Evolutionary conservation across 2,888 invertebrate genomes (phyloP).

Genomic region (Platypus cylindrus): DNA sequence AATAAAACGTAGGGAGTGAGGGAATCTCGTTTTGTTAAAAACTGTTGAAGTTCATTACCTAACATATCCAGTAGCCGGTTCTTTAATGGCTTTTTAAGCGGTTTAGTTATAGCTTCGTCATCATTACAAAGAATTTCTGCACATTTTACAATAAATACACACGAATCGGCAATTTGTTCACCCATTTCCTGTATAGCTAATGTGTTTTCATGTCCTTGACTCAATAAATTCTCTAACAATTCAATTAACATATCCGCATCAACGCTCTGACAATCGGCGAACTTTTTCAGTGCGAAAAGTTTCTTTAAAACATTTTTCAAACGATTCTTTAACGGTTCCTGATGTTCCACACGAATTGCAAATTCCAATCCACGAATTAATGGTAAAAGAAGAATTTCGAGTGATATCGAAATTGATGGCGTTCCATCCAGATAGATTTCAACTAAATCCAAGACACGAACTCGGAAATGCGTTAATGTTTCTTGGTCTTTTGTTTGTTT

Average conservation of each 20-base stretch:
- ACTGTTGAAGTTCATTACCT: conserved; percentile 42
- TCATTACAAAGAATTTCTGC: conserved; percentile 39
- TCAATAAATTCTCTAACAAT: conserved; percentile 44
- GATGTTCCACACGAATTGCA: conserved; percentile 54
- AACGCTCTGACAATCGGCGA: conserved; percentile 43
- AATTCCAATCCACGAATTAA: conserved; percentile 55
- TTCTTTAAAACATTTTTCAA: conserved; percentile 49
- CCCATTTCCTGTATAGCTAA: conserved; percentile 54
- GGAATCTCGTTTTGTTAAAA: conserved; percentile 51
- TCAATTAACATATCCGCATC: conserved; percentile 41
- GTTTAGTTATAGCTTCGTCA: conserved; percentile 31
- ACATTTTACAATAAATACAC: conserved; percentile 51
- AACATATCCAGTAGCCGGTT: conserved; percentile 39
- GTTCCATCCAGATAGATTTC: conserved; percentile 59
- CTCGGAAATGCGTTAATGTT: conserved; percentile 56
- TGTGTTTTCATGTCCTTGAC: conserved; percentile 50
- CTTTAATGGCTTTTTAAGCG: conserved; percentile 27
- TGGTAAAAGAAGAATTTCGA: conserved; percentile 58
- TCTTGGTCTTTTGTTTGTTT: conserved; percentile 51
- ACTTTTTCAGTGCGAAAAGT: conserved; percentile 47
- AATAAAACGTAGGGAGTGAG: conserved; percentile 52
- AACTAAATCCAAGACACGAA: conserved; percentile 61
- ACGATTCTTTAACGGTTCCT: conserved; percentile 51
- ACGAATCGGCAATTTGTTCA: conserved; percentile 49
- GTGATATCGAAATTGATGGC: conserved; percentile 52